phyloP scores from a whole-genome alignment of 2,888 invertebrate genomes.

The Polylopha cassiicola region DNA sequence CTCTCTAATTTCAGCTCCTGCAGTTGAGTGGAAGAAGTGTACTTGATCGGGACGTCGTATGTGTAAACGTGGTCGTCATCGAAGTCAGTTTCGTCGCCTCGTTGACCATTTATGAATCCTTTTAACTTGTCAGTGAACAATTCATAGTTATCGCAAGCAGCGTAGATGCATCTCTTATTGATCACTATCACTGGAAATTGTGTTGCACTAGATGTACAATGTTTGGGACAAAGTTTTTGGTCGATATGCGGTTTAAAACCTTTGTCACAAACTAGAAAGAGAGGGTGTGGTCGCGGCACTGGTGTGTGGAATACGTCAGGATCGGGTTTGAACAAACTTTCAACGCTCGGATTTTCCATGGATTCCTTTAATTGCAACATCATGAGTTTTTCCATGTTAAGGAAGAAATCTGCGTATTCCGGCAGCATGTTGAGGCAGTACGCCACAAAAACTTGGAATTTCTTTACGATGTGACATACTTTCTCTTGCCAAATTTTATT shows the following conservation, averaged over 20 bases:
- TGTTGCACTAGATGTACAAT: conserved; percentile 50
- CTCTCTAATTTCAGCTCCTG: conserved; percentile 51
- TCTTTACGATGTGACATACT: conserved; percentile 59
- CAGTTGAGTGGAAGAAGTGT: conserved; percentile 40
- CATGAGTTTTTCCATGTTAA: conserved; percentile 65
- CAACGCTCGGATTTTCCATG: conserved; percentile 43
- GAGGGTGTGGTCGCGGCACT: conserved; percentile 49
- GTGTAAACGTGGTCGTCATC: conserved; percentile 46
- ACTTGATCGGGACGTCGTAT: conserved; percentile 45
- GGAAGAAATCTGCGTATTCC: conserved; percentile 63
- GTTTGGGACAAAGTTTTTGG: conserved; percentile 50
- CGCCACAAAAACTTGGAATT: conserved; percentile 58
- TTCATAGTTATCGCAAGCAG: conserved; percentile 60
- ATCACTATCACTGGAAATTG: conserved; percentile 58
- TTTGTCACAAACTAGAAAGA: conserved; percentile 56
- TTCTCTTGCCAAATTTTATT: conserved; percentile 55
- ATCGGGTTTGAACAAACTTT: conserved; percentile 51
- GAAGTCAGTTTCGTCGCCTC: conserved; percentile 44
- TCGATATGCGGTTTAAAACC: conserved; percentile 45
- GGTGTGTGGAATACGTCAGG: conserved; percentile 38
- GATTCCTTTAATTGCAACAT: conserved; percentile 54
- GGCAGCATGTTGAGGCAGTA: conserved; percentile 56
- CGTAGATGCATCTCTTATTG: conserved; percentile 58
- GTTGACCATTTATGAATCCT: conserved; percentile 42
- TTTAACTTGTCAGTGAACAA: conserved; percentile 49